Conservation (phyloP, 2,797 vertebrate genomes). For the Florisuga fusca region DNA sequence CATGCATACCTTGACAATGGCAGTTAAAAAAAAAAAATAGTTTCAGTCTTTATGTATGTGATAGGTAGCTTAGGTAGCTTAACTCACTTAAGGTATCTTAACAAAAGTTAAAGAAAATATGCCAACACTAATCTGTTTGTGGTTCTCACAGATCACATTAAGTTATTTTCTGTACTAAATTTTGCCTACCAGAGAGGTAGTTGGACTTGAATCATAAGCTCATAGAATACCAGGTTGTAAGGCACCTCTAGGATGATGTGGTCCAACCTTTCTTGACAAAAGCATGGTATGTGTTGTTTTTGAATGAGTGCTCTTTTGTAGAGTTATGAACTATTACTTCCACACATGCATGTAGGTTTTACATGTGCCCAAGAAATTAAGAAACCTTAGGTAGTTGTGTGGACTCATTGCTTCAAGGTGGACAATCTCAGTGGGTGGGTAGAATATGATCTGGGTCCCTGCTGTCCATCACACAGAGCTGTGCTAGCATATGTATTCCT, state of each 20-base stretch:
- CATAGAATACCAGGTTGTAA: too few species aligned
- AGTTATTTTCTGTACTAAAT: not conserved
- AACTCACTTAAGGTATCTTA: not conserved
- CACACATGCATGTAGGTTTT: fast-evolving
- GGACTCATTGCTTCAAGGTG: not conserved
- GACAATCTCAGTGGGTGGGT: fast-evolving
- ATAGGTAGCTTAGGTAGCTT: too few species aligned
- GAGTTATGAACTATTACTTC: not conserved
- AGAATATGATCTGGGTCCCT: not conserved
- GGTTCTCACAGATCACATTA: not conserved
- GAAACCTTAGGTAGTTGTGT: not conserved
- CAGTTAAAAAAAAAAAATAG: not conserved
- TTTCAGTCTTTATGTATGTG: not conserved
- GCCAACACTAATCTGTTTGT: not conserved
- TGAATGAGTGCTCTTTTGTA: not conserved
- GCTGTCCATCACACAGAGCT: not conserved
- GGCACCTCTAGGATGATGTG: too few species aligned
- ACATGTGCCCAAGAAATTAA: fast-evolving
- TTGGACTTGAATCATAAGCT: not conserved
- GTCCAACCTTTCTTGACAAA: too few species aligned
- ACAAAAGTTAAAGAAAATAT: not conserved
- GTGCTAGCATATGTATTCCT: not conserved
- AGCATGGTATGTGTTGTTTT: not conserved
- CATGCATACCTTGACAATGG: not conserved
- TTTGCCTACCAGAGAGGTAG: not conserved